Evolutionary conservation across 2,888 invertebrate species (phyloP), one percentile per base, ranked within the genome.

Genomic region (Apantesis nais): DNA sequence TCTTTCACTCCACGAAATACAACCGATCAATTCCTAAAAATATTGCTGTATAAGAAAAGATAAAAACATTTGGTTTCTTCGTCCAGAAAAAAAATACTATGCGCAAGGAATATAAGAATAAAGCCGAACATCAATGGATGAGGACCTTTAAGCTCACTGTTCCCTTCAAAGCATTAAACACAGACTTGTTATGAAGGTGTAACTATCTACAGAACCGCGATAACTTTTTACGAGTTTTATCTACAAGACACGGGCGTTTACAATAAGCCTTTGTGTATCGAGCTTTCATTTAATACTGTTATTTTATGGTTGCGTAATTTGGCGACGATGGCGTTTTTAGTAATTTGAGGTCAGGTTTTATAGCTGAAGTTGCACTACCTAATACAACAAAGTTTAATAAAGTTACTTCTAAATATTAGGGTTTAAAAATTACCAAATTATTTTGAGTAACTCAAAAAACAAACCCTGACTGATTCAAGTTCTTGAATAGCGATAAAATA

Each of bases 141-240:
- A 8, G 3, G 16, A 19, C 8, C 61, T n/a, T 44, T 48, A 34
- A 7, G 19, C 34, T 11, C n/a, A 29, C 41, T 25, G 3, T 63
- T 52, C 52, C 48, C 63, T 60, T 37, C 44, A 67, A 64, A 44
- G 61, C 62, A 68, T 66, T 66, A 69, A 68, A 44, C 41, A 58
- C 62, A 25, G 31, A 39, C 61, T 65, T 39, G 64, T 62, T 48
- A 65, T 63, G n/a, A 62, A 62, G 66, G 58, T 72, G 68, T 60
- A 39, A 68, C 64, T 66, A 41, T 55, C 41, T 44, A 52, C 44
- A 25, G 37, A 60, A 61, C 64, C 67, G 66, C 55, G 61, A 73
- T 80, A 55, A 73, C 62, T 73, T 74, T 78, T 80, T 70, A 78
- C 31, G 74, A 70, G 29, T 64, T 64, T 60, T 76, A 76, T 78